Percentiles rank a stretch among this genome's conserved stretches.
Conservation (phyloP, 2,113 vertebrate genomes). For the Sinocyclocheilus maitianheensis region DNA sequence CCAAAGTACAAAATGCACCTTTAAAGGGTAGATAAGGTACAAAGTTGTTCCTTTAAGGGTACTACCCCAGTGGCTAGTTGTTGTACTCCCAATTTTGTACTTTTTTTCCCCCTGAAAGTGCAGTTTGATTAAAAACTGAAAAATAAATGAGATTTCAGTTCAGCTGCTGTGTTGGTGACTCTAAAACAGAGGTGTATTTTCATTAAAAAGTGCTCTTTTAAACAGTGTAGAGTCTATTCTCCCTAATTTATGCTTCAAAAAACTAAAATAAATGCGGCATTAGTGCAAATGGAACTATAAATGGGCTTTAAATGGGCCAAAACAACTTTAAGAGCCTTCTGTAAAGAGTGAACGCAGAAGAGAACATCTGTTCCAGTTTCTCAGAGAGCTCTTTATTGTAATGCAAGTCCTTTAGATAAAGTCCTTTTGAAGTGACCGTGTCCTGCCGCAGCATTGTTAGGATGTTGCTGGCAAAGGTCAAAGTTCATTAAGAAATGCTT, state of each 20-base stretch:
- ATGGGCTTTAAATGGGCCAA: not conserved
- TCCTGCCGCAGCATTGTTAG: not conserved
- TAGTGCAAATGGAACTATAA: conserved; percentile 1
- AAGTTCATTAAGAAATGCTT: conserved; percentile 28
- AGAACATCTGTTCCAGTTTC: conserved; percentile 29
- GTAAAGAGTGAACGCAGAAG: not conserved
- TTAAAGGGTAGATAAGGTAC: not conserved
- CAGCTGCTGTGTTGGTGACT: not conserved
- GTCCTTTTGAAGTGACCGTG: conserved; percentile 20
- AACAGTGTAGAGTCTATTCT: not conserved
- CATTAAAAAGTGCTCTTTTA: not conserved
- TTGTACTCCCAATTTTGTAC: not conserved
- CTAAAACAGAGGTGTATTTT: not conserved
- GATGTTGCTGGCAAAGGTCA: conserved; percentile 31
- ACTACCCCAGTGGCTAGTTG: not conserved
- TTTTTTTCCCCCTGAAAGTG: not conserved
- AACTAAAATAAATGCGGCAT: not conserved
- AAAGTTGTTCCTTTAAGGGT: not conserved
- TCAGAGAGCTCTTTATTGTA: conserved; percentile 8
- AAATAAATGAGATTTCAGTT: not conserved
- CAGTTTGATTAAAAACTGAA: not conserved
- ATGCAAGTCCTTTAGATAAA: conserved; percentile 6
- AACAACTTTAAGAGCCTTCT: not conserved
- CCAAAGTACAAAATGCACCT: not conserved
- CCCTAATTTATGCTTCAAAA: not conserved